Evolutionary conservation across 1,140 invertebrate species (phyloP).

Genomic region (Periplaneta americana): DNA sequence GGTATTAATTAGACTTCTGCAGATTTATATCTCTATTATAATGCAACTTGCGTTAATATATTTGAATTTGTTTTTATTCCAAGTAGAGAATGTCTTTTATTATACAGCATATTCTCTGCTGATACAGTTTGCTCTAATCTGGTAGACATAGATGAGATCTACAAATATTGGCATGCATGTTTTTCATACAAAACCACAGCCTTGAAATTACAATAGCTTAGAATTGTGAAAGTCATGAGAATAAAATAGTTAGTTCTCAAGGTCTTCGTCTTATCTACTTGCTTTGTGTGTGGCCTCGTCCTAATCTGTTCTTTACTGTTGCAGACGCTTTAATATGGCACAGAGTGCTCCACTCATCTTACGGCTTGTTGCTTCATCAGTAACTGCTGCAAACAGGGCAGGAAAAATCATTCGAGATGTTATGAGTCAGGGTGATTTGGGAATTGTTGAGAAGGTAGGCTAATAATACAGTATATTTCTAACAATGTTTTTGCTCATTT

Average conservation of each 20-base stretch:
- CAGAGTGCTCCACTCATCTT: constrained; percentile 54
- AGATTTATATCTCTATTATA: too few relatives aligned
- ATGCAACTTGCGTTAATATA: too few relatives aligned
- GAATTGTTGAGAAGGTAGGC: constrained; percentile 85
- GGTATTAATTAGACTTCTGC: too few relatives aligned
- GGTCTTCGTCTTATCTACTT: neutral
- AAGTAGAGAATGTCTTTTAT: too few relatives aligned
- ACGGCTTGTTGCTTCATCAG: constrained; percentile 65
- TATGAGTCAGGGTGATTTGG: constrained; percentile 79
- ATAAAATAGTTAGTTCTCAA: neutral
- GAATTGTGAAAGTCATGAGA: neutral
- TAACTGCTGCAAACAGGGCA: constrained; percentile 71
- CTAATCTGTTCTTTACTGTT: too few relatives aligned
- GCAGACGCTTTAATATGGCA: constrained; percentile 39
- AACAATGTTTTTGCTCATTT: too few relatives aligned
- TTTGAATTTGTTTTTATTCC: too few relatives aligned
- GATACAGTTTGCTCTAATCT: too few relatives aligned
- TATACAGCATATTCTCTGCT: too few relatives aligned
- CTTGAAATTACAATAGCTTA: neutral
- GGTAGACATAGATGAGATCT: too few relatives aligned
- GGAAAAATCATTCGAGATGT: constrained; percentile 88
- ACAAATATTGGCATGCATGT: neutral
- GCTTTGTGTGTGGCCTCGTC: neutral
- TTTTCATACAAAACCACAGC: neutral
- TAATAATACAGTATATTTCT: too few relatives aligned